These are phyloP conservation scores for Meandrusa payeni DNA, from an alignment of 2,888 invertebrate genomes.

Conservation along the genomic window DNA sequence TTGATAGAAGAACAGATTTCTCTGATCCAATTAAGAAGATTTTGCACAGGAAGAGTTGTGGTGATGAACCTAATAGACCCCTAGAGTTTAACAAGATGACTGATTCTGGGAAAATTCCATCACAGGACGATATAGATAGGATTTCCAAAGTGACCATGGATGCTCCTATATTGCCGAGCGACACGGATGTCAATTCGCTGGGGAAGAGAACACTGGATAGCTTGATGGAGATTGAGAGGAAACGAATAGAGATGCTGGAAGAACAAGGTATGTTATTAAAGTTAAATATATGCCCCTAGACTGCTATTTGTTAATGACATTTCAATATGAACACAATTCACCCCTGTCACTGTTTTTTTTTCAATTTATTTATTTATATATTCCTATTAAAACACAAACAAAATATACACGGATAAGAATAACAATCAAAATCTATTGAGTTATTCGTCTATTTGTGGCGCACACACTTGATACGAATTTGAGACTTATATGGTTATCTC, in stretches of 20 bases:
- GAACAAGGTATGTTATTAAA: constrained; percentile 89
- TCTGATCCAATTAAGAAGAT: constrained; percentile 30
- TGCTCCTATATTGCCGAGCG: constrained; percentile 87
- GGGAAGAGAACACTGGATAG: constrained; percentile 92
- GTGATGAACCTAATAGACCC: constrained; percentile 60
- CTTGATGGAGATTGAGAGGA: constrained; percentile 93
- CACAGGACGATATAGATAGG: constrained; percentile 92
- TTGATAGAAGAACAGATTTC: constrained; percentile 6
- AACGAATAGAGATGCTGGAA: constrained; percentile 91
- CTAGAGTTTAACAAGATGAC: constrained; percentile 56
- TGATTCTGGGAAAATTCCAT: constrained; percentile 80
- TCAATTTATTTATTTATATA: no score
- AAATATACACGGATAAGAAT: no score
- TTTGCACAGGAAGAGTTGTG: constrained; percentile 70
- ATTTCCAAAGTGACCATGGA: constrained; percentile 94
- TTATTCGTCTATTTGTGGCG: no score
- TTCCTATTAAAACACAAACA: no score
- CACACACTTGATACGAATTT: no score
- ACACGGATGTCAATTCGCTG: constrained; percentile 83
- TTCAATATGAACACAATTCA: no score
- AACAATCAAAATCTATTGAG: no score
- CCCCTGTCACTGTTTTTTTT: no score
- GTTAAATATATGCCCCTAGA: no score
- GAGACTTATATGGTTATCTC: no score
- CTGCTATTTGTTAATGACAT: no score